phyloP scores from a whole-genome alignment of 2,797 vertebrate species.

The Ateles fusciceps region DNA sequence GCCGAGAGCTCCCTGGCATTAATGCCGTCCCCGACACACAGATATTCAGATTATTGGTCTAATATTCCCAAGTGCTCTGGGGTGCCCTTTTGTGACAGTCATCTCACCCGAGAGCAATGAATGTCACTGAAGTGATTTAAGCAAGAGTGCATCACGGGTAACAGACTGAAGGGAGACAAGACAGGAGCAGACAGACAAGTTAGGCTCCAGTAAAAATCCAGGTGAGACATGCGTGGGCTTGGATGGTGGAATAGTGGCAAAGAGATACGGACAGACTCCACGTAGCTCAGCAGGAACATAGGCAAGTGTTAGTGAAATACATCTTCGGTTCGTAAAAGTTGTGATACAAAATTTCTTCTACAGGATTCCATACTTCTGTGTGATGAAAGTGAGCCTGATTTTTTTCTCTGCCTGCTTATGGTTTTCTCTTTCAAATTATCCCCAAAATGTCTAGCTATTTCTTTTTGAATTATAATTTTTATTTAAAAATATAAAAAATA shows the following conservation, averaged over 20 bases:
- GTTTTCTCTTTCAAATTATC: slow-evolving; percentile 10
- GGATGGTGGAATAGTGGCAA: background rate
- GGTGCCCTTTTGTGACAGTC: background rate
- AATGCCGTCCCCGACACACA: too few species aligned
- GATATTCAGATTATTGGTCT: background rate
- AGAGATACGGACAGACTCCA: background rate
- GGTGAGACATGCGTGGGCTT: background rate
- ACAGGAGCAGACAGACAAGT: background rate
- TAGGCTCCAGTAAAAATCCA: background rate
- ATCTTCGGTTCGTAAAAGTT: background rate
- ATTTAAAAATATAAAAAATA: background rate
- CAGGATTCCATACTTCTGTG: background rate
- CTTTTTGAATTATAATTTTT: slow-evolving; percentile 3
- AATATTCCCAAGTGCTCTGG: background rate
- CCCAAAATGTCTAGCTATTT: background rate
- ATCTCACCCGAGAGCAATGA: background rate
- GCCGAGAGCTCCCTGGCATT: too few species aligned
- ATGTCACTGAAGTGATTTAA: background rate
- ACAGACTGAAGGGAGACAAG: background rate
- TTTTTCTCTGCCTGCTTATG: background rate
- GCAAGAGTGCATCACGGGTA: background rate
- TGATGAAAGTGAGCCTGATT: background rate
- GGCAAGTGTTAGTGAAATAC: background rate
- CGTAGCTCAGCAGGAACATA: background rate
- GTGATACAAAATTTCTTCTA: background rate